Evolutionary conservation across 2,113 vertebrate species (phyloP), one percentile per base, ranked within the genome.

Genomic region (Cinclus mexicanus): DNA sequence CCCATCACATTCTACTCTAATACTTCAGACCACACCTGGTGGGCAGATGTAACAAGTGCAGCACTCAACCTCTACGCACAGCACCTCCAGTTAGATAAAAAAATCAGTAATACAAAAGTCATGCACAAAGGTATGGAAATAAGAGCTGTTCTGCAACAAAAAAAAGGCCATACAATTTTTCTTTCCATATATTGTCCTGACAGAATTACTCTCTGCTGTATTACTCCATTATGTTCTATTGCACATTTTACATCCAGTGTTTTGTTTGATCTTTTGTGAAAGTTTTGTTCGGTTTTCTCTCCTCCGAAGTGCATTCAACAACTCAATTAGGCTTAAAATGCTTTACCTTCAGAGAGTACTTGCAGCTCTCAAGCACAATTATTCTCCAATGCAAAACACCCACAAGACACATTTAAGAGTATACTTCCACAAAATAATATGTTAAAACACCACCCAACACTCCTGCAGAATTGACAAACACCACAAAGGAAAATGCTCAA

Each of bases 231-330:
- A 55, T 3, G 5, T 68, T 89, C 65, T 60, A 64, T 31, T 69
- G 44, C 56, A 74, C 57, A 52, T 87, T 92, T 94, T 93, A 49
- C 52, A 89, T 28, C 60, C 69, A 57, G 63, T 85, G 78, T 60
- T 81, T 89, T 93, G 47, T 95, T 96, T 93, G 83, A 94, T 96
- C 92, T 94, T 88, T 87, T 76, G 75, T 72, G 57, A 65, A 79
- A 84, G 63, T 64, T 76, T 44, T 52, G 71, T 42, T 95, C 23
- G 35, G 53, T 70, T 90, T 94, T 95, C 75, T 96, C 91, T 91
- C 94, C 76, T 75, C 42, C 59, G 29, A 97, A 97, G 75, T 29
- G 33, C 74, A 95, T 78, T 94, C 72, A 82, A 39, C 74, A 96
- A 92, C 81, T 71, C 70, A 93, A 92, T 93, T 72, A 95, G 97